Base-by-base conservation (phyloP, 2,113 vertebrate genomes). In the Callipepla squamata region DNA sequence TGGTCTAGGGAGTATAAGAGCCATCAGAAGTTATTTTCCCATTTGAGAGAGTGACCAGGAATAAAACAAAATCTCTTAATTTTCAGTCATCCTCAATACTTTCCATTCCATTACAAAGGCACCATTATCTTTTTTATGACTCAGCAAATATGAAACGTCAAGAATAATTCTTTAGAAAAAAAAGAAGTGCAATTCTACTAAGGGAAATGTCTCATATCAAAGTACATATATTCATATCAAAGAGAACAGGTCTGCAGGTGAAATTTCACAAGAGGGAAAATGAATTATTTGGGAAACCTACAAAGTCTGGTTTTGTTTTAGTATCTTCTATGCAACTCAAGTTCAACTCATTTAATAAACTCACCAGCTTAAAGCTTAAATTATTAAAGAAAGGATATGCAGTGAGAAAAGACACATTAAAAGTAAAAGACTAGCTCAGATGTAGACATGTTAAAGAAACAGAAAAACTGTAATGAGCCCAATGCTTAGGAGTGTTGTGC, bases 401-500 rank as follows among this genome's bases (percentile, higher is more conserved):
- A 82, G 73, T 63, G 77, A 48, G 92, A 87, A 81, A 85, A 93
- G 92, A 90, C 42, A 76, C 77, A 93, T 94, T 95, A 96, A 93
- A 97, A 96, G 92, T 95, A 97, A 96, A 97, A 97, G 82, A 36
- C 76, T 58, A 57, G 62, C 73, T 96, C 51, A 48, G 87, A 96
- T 91, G 90, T 86, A 95, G 76, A 76, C 73, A 83, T 45, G 53
- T 89, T 94, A 90, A 91, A 94, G 38, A 97, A 96, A 77, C 5
- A 93, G 48, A 95, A 90, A 97, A 95, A 97, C 12, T 96, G 93
- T 97, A 96, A 96, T 90, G 81, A 97, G 77, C 76, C 76, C 92
- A 88, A 93, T 85, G 92, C 90, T 97, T 96, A 92, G 94, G 89
- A 97, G 91, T 92, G 95, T 91, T 96, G 97, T 96, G 94, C 90